phyloP scores from a whole-genome alignment of 2,888 invertebrate genomes.

The Dioctria rufipes region DNA sequence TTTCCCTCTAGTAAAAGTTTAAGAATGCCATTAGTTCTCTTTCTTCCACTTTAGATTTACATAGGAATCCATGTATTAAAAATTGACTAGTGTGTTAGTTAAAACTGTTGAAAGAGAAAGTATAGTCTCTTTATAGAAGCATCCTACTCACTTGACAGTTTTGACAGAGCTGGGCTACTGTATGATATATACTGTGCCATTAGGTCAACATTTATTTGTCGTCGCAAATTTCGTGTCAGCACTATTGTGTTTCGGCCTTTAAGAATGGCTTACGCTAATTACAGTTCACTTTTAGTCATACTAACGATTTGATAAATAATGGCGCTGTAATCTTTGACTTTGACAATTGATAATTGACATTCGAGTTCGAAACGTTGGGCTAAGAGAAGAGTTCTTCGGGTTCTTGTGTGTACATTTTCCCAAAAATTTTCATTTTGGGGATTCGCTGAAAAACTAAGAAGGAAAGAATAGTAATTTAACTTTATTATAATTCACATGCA shows the following conservation, averaged over 20 bases:
- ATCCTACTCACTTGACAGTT: too few relatives aligned
- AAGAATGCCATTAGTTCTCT: too few relatives aligned
- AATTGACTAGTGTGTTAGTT: too few relatives aligned
- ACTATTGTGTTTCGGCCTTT: too few relatives aligned
- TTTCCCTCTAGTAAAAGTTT: too few relatives aligned
- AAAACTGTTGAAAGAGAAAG: too few relatives aligned
- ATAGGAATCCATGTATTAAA: too few relatives aligned
- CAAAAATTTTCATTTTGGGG: conserved; percentile 23
- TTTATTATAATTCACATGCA: neutral
- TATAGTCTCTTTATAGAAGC: too few relatives aligned
- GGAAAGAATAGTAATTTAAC: neutral
- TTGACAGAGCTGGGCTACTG: neutral
- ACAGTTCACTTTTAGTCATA: too few relatives aligned
- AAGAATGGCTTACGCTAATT: too few relatives aligned
- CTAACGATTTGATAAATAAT: too few relatives aligned
- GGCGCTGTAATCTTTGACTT: neutral
- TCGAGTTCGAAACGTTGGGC: conserved; percentile 9
- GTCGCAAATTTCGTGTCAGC: neutral
- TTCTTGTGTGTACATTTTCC: conserved; percentile 34
- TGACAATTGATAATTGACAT: conserved; percentile 6
- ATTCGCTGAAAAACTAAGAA: neutral
- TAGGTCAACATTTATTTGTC: neutral
- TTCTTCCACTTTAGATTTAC: too few relatives aligned
- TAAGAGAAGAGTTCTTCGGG: conserved; percentile 15
- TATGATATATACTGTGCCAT: neutral